Evolutionary conservation across 2,113 vertebrate species (phyloP), one percentile per base, ranked within the genome.

Genomic region (Speoplatyrhinus poulsoni): DNA sequence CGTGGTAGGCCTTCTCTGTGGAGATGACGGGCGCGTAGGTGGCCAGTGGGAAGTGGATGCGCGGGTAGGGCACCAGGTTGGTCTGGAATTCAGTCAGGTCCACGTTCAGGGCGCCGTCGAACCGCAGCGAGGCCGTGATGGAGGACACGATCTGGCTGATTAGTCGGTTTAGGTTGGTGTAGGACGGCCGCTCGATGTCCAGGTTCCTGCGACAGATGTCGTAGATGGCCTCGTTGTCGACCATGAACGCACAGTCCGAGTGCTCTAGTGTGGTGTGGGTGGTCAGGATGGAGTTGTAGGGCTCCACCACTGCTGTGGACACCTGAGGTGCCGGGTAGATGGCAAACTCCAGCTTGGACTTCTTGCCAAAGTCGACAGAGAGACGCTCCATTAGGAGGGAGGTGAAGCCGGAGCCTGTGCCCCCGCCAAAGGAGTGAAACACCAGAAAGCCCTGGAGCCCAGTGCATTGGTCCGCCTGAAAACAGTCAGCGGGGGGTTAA

Each of bases 191-290:
- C 15, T 88, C 88, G 0, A 90, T 90, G 67, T 90, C 87, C 50
- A 90, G 69, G 60, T 90, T 90, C 66, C 89, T 74, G 0, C 87
- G 89, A 55, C 89, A 90, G 82, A 90, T 90, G 57, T 90, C 88
- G 3, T 90, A 90, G 75, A 90, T 90, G 69, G 88, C 88, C 60
- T 90, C 87, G 0, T 90, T 90, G 81, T 90, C 89, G 3, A 90
- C 89, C 89, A 89, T 90, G 82, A 90, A 90, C 76, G 89, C 89
- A 1, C 88, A 90, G 69, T 90, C 88, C 0, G 88, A 88, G 85
- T 90, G 87, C 80, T 89, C 87, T 36, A 89, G 69, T 33, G 86
- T 90, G 81, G 88, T 90, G 76, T 90, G 88, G n/a, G 88, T 90
- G 70, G 88, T 90, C 64, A 90, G 79, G 77, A 90, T 87, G 77